These are phyloP conservation scores for Rhinichthys osculus DNA, from an alignment of 2,797 vertebrate species.

Conservation along the genomic window DNA sequence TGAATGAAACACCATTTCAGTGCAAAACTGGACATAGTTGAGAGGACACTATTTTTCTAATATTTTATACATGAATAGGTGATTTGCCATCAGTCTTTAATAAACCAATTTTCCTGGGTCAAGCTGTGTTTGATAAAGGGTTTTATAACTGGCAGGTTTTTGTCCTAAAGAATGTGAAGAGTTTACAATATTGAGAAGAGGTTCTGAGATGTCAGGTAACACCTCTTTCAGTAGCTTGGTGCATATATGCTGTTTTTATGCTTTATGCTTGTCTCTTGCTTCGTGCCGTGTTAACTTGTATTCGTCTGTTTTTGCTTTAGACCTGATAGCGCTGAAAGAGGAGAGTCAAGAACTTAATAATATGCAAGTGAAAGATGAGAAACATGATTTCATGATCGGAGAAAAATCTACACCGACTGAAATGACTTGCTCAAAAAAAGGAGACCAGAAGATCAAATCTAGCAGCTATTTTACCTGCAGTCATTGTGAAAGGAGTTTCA, in stretches of 20 bases:
- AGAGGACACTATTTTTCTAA: not conserved
- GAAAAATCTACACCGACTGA: not conserved
- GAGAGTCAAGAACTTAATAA: not conserved
- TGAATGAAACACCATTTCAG: not conserved
- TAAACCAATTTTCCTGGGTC: not conserved
- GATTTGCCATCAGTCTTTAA: not conserved
- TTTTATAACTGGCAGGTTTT: too few species aligned
- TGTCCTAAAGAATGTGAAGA: too few species aligned
- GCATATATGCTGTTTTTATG: not conserved
- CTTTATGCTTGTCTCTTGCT: not conserved
- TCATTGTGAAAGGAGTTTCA: not conserved
- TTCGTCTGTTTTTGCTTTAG: not conserved
- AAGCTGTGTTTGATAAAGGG: not conserved
- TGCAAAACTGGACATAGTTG: not conserved
- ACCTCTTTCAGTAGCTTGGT: not conserved
- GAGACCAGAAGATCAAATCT: not conserved
- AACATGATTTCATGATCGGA: not conserved
- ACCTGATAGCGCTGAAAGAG: not conserved
- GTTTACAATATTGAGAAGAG: too few species aligned
- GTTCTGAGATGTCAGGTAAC: not conserved
- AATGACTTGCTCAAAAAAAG: not conserved
- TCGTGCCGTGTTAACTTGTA: not conserved
- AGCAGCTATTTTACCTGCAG: not conserved
- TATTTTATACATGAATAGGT: not conserved
- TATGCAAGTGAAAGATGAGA: not conserved